Evolutionary conservation across 2,113 vertebrate genomes (phyloP), one percentile per base, ranked within the genome.

Genomic region (Pyrgilauda ruficollis): DNA sequence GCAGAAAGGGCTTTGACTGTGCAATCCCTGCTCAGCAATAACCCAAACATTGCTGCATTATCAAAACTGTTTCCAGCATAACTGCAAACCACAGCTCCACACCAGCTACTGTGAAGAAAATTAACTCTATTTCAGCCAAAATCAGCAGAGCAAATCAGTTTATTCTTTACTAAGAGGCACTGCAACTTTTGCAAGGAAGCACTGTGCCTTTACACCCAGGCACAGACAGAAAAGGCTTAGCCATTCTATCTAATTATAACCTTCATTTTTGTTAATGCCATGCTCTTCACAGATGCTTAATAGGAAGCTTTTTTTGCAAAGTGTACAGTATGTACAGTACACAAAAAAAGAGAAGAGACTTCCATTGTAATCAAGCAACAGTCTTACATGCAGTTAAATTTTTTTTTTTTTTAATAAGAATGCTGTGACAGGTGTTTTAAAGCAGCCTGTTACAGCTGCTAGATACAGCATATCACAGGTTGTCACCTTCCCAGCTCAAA

Each of bases 391-490:
- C 6, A 26, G 7, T n/a, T 56, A n/a, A n/a, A 56, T 15, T 4
- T 27, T 2, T 0, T 3, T 59, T 35, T 44, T 68, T 35, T 15
- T 1, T 8, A 26, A 18, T 15, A 27, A 22, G 63, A 68, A 52
- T 23, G 31, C 31, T 10, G 15, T 18, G 27, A 23, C 4, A 33
- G 37, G 7, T 18, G 7, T 23, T 52, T 87, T 15, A 19, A 35
- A 68, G 44, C 15, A 37, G 37, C 3, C 13, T 31, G 1, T 33
- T 22, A 10, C 1, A 76, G 16, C 8, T 86, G 30, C 31, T 18
- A 7, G 31, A 4, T 11, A 4, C 1, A 8, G 24, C 2, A 10
- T 24, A 9, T 7, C 52, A 27, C 27, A 27, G 31, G 6, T 2
- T 44, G 37, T 26, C 63, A 37, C 33, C 33, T 33, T 10, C 33